Conservation (phyloP, 2,797 vertebrate genomes). For the Lagocephalus sceleratus region DNA sequence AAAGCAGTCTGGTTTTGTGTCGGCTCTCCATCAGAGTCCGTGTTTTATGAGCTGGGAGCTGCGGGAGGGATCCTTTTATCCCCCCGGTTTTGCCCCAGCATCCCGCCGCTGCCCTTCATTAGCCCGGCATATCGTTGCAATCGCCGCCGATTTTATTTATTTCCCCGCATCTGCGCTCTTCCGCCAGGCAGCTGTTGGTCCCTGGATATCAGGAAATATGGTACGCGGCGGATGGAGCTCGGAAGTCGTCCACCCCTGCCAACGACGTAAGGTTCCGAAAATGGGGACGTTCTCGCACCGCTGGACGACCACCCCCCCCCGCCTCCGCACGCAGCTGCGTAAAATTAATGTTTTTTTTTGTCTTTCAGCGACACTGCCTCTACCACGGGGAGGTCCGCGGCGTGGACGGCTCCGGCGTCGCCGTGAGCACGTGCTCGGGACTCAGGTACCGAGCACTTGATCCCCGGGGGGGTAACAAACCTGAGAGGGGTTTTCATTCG, state of each 20-base stretch:
- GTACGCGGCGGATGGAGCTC: slow-evolving; percentile 79
- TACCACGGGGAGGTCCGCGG: slow-evolving; percentile 87
- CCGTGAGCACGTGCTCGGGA: slow-evolving; percentile 87
- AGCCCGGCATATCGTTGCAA: slow-evolving; percentile 5
- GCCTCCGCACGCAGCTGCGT: neutral
- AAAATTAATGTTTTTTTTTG: slow-evolving; percentile 26
- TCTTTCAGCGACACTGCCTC: slow-evolving; percentile 88
- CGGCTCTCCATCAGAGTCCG: slow-evolving; percentile 40
- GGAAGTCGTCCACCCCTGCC: slow-evolving; percentile 69
- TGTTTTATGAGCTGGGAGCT: slow-evolving; percentile 58
- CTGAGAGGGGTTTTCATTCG: no score
- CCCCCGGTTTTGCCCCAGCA: slow-evolving; percentile 17
- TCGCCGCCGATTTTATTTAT: slow-evolving; percentile 7
- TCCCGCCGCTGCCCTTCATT: slow-evolving; percentile 10
- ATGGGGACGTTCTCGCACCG: slow-evolving; percentile 15
- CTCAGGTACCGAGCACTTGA: slow-evolving; percentile 79
- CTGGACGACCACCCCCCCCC: neutral
- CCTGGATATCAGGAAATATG: slow-evolving; percentile 88
- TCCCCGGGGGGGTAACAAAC: no score
- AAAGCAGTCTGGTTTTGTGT: slow-evolving; percentile 38
- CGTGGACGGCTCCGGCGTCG: slow-evolving; percentile 78
- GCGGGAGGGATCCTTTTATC: slow-evolving; percentile 20
- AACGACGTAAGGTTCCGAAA: slow-evolving; percentile 75
- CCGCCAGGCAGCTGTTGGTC: slow-evolving; percentile 84
- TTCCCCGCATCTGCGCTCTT: slow-evolving; percentile 17